These are phyloP conservation scores for Deroplatys truncata DNA, from an alignment of 2,888 invertebrate genomes.

Conservation along the genomic window DNA sequence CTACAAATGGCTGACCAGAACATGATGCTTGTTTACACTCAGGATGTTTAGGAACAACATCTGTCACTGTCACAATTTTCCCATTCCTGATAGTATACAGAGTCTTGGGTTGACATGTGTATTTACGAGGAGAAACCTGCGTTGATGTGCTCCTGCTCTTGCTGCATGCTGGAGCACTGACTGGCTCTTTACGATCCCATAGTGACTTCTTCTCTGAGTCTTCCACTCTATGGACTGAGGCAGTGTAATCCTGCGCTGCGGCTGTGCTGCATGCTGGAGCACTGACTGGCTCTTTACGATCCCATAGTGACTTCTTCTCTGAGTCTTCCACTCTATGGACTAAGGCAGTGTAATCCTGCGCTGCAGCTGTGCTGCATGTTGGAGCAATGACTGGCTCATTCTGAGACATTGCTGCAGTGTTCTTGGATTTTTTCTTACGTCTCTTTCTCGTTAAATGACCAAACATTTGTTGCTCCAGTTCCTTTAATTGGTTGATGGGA, in stretches of 20 bases:
- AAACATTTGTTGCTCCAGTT: conserved; percentile 50
- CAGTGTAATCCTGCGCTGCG: too few relatives aligned
- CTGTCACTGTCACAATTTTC: conserved; percentile 47
- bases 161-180: neutral
- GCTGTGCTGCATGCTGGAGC: neutral
- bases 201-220: neutral
- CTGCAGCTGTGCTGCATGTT: neutral
- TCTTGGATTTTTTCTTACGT: conserved; percentile 6
- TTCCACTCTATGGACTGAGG: neutral
- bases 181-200: conserved; percentile 47
- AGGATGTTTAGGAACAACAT: neutral
- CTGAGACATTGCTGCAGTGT: neutral
- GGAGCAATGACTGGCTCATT: neutral
- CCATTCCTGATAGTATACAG: conserved; percentile 52
- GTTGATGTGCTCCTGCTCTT: neutral
- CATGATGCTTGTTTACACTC: neutral
- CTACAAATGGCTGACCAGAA: conserved; percentile 36
- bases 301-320: conserved; percentile 41
- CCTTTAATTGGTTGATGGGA: conserved; percentile 52
- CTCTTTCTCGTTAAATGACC: conserved; percentile 42
- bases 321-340: neutral
- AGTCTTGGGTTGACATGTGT: conserved; percentile 40
- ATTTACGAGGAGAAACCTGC: conserved; percentile 16
- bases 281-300: conserved; percentile 41
- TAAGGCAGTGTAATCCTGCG: neutral